Base-by-base conservation (phyloP, 1,140 invertebrate genomes). In the Drosophila littoralis region DNA sequence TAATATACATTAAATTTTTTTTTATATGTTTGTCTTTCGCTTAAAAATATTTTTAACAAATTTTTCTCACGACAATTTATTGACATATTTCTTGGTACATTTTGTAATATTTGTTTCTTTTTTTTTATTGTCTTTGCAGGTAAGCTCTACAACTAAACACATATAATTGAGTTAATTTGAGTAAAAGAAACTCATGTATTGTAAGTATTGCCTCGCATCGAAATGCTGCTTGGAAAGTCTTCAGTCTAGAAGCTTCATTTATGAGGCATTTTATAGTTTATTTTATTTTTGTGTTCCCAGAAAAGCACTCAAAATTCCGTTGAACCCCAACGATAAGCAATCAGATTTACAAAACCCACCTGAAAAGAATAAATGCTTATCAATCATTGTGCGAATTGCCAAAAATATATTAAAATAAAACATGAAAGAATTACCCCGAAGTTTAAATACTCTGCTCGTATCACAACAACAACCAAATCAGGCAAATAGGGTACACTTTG, bases 51-150 rank as follows among this genome's bases (percentile, higher is more conserved):
- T 13, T 0, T 43, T 43, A 7, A 13, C 2, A 0, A 32, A 42
- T 40, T 58, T n/a, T 58, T 58, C n/a, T 32, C 13, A 45, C 22
- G 4, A 28, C 22, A 28, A 28, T 28, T 28, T 5, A 28, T 7
- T 42, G 10, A 48, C 22, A 6, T n/a, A n/a, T n/a, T n/a, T n/a
- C n/a, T n/a, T n/a, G n/a, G n/a, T n/a, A n/a, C 9, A 50, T 22
- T 48, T 50, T 6, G 4, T 63, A 50, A 50, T 13, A 28, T 40
- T 22, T 12, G 15, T 51, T 32, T 50, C 22, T n/a, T 6, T 61
- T n/a, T 6, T 61, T 51, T 40, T 2, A 12, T 40, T n/a, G 10
- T 63, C 61, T 42, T 65, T 65, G 40, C 63, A 46, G 51, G 63
- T 65, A 65, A 55, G 63, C 63, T 6, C 12, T 9, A 45, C 0